Evolutionary conservation across 1,140 invertebrate genomes (phyloP), one percentile per base, ranked within the genome.

Genomic region (Zelostemma sp.): DNA sequence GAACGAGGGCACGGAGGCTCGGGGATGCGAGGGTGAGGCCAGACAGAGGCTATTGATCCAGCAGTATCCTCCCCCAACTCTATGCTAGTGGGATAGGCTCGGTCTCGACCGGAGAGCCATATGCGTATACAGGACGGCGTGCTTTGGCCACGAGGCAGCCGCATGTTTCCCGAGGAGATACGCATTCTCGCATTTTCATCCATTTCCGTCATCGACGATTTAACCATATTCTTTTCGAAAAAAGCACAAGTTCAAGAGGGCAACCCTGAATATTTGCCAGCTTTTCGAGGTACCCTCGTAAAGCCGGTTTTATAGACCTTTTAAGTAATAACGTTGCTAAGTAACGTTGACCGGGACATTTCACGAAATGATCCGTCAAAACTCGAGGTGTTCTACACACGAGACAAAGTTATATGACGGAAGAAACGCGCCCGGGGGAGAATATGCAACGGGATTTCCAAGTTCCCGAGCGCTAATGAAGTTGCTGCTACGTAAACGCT

Each of bases 31-130:
- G 80, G 80, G 78, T 81, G 80, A 82, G 80, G 79, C 80, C 78
- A 82, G 80, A 82, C 80, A 80, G 76, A 76, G 78, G 79, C 78
- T 82, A 82, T 82, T 82, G 80, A 82, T 82, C 80, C 74, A 70
- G 38, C 61, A 79, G 78, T 76, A 78, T 80, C 72, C 76, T 75
- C 75, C 79, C 77, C 75, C 74, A 73, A 51, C 53, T 61, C 72
- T 64, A 62, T 72, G 60, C 68, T 77, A 77, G 76, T 77, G 72
- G 77, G 77, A 76, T 79, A 79, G 74, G 76, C 70, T 78, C 74
- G 74, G 76, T 70, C 68, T 79, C 28, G 45, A 68, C 12, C 8
- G 12, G 40, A 14, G 15, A 43, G 16, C 40, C 16, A 43, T 43
- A 43, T 43, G 40, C 40, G 40, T 38, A 38, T 28, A 8, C 40